Percentiles rank a stretch among this genome's conserved stretches.
Evolutionary conservation across 1,140 invertebrate genomes (phyloP).

Genomic region (Polyergus mexicanus): DNA sequence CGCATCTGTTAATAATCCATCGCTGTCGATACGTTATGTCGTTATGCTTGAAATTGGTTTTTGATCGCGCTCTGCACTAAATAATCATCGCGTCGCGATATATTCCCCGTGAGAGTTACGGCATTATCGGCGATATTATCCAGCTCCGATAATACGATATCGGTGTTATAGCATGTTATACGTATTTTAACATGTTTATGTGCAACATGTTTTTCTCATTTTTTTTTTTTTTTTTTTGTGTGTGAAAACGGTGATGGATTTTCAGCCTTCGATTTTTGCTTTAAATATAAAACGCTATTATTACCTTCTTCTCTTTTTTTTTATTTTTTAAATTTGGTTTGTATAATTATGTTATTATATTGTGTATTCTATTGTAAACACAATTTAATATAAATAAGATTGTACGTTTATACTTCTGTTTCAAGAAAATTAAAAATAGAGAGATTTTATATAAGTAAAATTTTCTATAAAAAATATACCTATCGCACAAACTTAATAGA

Average conservation of each 20-base stretch:
- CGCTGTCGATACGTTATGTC: conserved; percentile 54
- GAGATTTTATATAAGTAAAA: background rate
- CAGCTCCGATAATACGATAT: conserved; percentile 54
- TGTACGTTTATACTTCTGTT: conserved; percentile 4
- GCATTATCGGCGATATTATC: conserved; percentile 63
- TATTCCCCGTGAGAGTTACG: conserved; percentile 59
- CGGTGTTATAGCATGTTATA: conserved; percentile 55
- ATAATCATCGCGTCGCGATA: conserved; percentile 58
- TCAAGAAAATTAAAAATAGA: background rate
- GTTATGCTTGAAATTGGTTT: conserved; percentile 59
- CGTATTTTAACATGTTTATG: conserved; percentile 55
- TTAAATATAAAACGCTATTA: conserved; percentile 11
- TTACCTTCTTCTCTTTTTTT: background rate
- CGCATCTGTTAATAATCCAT: conserved; percentile 62
- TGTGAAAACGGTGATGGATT: background rate
- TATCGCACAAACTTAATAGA: background rate
- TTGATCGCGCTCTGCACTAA: conserved; percentile 57
- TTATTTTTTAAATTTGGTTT: background rate
- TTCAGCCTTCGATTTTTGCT: conserved; percentile 1
- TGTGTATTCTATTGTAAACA: background rate
- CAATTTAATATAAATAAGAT: background rate
- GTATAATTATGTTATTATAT: background rate
- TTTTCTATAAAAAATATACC: background rate
- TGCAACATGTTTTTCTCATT: conserved; percentile 15
- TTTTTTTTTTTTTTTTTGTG: background rate